These are phyloP conservation scores for Cichladusa arquata DNA, from an alignment of 2,113 vertebrate genomes.

Conservation along the genomic window DNA sequence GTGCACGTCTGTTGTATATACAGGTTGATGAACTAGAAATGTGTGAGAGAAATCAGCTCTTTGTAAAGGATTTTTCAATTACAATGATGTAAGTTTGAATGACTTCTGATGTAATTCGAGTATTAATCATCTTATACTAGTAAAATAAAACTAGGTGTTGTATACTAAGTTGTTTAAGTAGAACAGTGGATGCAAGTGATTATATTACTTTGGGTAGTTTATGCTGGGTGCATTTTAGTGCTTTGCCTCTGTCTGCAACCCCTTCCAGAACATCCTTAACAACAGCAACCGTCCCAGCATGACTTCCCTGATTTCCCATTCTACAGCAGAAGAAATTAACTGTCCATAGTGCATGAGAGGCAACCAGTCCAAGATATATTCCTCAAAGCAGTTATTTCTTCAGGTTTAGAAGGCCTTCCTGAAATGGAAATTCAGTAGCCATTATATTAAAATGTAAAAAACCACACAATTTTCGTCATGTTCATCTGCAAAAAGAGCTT, in stretches of 20 bases:
- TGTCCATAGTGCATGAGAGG: background rate
- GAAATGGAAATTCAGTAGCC: background rate
- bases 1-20: background rate
- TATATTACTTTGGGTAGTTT: background rate
- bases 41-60: background rate
- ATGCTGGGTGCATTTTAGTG: background rate
- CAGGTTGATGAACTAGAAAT: background rate
- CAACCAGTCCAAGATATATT: background rate
- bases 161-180: constrained; percentile 21
- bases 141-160: constrained; percentile 38
- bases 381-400: background rate
- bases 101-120: background rate
- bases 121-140: constrained; percentile 2
- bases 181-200: background rate
- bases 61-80: background rate
- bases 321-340: background rate
- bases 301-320: background rate
- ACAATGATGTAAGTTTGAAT: background rate
- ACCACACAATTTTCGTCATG: background rate
- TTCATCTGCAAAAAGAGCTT: background rate
- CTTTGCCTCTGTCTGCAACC: background rate
- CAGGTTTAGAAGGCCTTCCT: background rate
- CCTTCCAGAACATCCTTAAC: accelerated
- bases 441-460: background rate
- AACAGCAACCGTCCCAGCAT: too few species aligned